Percentiles rank a stretch among this genome's conserved stretches.
Conservation (phyloP, 2,888 invertebrate genomes). For the Antheraea assamensis region DNA sequence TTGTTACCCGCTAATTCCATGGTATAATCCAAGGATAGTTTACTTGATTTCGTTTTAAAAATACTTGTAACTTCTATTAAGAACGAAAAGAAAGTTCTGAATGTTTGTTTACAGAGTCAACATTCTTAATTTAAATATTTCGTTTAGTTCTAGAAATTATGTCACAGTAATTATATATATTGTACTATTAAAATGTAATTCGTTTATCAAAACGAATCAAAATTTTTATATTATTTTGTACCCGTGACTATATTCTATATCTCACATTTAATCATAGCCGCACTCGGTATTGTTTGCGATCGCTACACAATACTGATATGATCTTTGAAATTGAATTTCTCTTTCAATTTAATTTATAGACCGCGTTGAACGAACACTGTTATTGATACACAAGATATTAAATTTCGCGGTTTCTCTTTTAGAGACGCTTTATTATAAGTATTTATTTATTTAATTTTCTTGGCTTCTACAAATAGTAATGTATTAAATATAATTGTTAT, state of each 20-base stretch:
- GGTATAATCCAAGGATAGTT: neutral
- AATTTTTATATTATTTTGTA: constrained; percentile 4
- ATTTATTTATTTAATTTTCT: neutral
- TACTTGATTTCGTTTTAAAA: neutral
- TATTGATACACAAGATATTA: constrained; percentile 17
- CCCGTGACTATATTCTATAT: neutral
- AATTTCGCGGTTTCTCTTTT: constrained; percentile 15
- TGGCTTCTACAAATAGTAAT: neutral
- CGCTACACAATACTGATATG: constrained; percentile 16
- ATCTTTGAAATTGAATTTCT: constrained; percentile 20
- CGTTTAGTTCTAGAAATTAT: too few species aligned
- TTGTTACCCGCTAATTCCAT: neutral
- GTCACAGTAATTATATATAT: neutral
- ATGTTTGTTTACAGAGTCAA: neutral
- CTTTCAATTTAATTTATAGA: constrained; percentile 21
- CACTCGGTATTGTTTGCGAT: constrained; percentile 18
- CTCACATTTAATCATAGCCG: constrained; percentile 13
- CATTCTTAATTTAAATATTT: too few species aligned
- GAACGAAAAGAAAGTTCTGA: neutral
- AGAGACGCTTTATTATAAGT: neutral
- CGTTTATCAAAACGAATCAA: neutral
- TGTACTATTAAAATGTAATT: neutral
- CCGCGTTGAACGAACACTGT: constrained; percentile 4
- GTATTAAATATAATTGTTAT: neutral
- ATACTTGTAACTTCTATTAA: too few species aligned